Evolutionary conservation across 2,113 vertebrate species (phyloP).

Genomic region (Ivindomyrus marchei): DNA sequence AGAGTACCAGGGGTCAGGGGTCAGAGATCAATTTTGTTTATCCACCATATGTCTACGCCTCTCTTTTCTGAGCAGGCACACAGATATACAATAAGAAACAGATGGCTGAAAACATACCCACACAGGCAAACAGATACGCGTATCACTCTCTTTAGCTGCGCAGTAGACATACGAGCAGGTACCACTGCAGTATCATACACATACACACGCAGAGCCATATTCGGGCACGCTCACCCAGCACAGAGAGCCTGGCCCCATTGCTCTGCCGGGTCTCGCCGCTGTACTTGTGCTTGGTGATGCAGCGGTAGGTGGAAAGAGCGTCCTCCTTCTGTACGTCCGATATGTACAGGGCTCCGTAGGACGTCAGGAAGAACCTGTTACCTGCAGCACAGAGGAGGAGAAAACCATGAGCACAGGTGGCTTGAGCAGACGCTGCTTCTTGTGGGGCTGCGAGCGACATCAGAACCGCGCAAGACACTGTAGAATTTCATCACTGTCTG

Average conservation of each 20-base stretch:
- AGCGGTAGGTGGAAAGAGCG: conserved; percentile 95
- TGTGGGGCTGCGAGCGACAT: neutral
- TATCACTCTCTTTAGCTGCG: neutral
- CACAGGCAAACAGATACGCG: neutral
- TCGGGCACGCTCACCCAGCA: conserved; percentile 73
- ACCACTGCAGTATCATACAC: neutral
- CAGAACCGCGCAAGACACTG: neutral
- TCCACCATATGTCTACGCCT: neutral
- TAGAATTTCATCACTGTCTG: neutral
- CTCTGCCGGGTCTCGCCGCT: conserved; percentile 97
- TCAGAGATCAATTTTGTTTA: neutral
- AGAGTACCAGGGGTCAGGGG: neutral
- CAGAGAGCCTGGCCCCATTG: conserved; percentile 92
- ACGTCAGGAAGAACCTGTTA: conserved; percentile 93
- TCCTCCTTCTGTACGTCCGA: conserved; percentile 98
- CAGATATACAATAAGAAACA: neutral
- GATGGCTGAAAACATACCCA: neutral
- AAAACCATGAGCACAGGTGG: neutral
- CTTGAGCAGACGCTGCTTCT: neutral
- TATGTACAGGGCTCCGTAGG: conserved; percentile 93
- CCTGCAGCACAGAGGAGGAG: conserved; percentile 58
- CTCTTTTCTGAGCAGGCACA: neutral
- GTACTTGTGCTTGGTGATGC: conserved; percentile 98
- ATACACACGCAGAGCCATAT: conserved; percentile 11
- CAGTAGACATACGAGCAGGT: neutral